Evolutionary conservation across 2,797 vertebrate genomes (phyloP), one percentile per base, ranked within the genome.

Genomic region (Anomalospiza imberbis): DNA sequence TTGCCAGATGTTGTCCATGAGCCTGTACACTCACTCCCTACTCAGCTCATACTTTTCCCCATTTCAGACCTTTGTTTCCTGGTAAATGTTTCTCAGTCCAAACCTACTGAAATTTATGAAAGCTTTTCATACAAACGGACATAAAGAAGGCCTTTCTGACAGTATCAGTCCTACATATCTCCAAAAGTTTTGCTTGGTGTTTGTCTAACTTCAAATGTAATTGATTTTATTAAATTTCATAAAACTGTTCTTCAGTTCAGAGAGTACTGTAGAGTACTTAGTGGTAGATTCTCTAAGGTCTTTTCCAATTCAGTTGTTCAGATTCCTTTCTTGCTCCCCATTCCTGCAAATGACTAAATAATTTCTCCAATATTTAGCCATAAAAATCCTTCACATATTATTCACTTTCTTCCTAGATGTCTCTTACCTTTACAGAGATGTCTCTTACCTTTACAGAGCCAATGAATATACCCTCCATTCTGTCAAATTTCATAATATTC

Each of bases 1-100:
- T 32, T 84, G 68, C 31, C 4, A 2, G 18, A 18, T 65, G 3
- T 70, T 76, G 12, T 24, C 20, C 0, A 0, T 50, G 29, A 75
- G 10, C 9, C 34, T 44, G 19, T 55, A 29, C 18, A 17, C 14
- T 48, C 2, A 3, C 15, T 67, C 6, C 6, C 18, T 80, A 13
- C 44, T 53, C 5, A 57, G 13, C 21, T 31, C 1, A 0, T 42
- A 36, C 5, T 66, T 83, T 81, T 53, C 16, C 13, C 79, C 4
- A 76, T 85, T 73, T 38, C 12, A 65, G 21, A 5, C 20, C 11
- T 28, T 68, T 61, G 3, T 83, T 70, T 61, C 54, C 44, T 24
- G 14, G 26, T 60, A 79, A 45, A 18, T 57, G 17, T 72, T 65
- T 79, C 31, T 66, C 17, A 21, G 2, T 62, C 7, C 24, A 47